Base-by-base conservation (phyloP, 2,113 vertebrate species). In the Amblyornis subalaris region DNA sequence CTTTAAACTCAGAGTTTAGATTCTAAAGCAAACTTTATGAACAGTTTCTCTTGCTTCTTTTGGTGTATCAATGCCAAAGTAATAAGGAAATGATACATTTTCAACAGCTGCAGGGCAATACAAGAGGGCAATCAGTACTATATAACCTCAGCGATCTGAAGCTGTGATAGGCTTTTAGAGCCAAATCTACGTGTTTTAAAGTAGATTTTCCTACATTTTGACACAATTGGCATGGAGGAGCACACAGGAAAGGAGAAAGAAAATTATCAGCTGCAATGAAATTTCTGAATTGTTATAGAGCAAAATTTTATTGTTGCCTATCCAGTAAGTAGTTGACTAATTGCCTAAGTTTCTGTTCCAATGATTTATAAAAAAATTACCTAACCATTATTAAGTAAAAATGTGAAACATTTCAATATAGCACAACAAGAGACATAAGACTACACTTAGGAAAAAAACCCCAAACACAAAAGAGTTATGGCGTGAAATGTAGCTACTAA, bases 401-500 rank as follows among this genome's bases (percentile, higher is more conserved):
- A 47, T 57, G 2, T 29, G 21, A 3, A 61, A 4, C 48, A 84
- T 84, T 94, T 82, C 23, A 45, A 23, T 31, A 35, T 3, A 71
- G 4, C 3, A 2, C 21, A 45, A 70, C 9, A 91, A 5, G 21
- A 36, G 20, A 25, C 6, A 61, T 79, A 24, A 47, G 18, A 36
- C 9, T 54, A 9, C 4, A 48, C 8, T 44, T 55, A 25, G 21
- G 3, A 19, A 12, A 50, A 51, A 50, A 50, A 12, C 0, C 1
- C 8, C 10, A 25, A 55, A 1, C 1, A 6, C 25, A 35, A 33
- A 58, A 4, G 9, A 19, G 0, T 25, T 31, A 65, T 20, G 23
- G 3, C 16, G 29, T 45, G 24, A 64, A 64, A 1, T 45, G 9
- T 9, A 58, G 7, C 0, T 7, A 50, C 12, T 51, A 45, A 48